Percentiles rank a stretch among this genome's conserved stretches.
These are phyloP conservation scores for Drosophila nigromelanica DNA, from an alignment of 1,140 invertebrate genomes.

Conservation along the genomic window DNA sequence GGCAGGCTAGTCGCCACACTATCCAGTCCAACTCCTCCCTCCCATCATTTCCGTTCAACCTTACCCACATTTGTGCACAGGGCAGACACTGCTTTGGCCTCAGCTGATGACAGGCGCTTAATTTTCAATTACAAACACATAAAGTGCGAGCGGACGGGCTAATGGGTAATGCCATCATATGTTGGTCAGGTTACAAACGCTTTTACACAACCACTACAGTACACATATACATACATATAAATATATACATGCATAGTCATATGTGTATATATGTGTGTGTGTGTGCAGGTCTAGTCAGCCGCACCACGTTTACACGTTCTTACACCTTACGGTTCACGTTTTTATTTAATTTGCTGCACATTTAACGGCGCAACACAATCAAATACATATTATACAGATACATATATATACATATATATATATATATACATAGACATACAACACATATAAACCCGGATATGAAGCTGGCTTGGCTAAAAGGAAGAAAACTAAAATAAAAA, in stretches of 20 bases:
- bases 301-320: constrained; percentile 34
- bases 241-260: constrained; percentile 1
- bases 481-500: background rate
- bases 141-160: constrained; percentile 51
- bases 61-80: background rate
- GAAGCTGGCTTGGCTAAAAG: background rate
- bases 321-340: constrained; percentile 48
- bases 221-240: constrained; percentile 17
- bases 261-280: background rate
- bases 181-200: constrained; percentile 38
- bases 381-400: constrained; percentile 38
- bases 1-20: background rate
- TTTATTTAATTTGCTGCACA: constrained; percentile 60
- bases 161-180: constrained; percentile 57
- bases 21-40: background rate
- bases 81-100: constrained; percentile 22
- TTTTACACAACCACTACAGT: constrained; percentile 10
- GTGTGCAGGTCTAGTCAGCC: background rate
- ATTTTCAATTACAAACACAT: constrained; percentile 74
- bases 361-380: constrained; percentile 40
- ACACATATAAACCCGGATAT: background rate
- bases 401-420: background rate
- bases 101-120: constrained; percentile 66
- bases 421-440: background rate
- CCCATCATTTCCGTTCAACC: background rate